phyloP scores from a whole-genome alignment of 2,113 vertebrate species.

The Neotoma lepida region DNA sequence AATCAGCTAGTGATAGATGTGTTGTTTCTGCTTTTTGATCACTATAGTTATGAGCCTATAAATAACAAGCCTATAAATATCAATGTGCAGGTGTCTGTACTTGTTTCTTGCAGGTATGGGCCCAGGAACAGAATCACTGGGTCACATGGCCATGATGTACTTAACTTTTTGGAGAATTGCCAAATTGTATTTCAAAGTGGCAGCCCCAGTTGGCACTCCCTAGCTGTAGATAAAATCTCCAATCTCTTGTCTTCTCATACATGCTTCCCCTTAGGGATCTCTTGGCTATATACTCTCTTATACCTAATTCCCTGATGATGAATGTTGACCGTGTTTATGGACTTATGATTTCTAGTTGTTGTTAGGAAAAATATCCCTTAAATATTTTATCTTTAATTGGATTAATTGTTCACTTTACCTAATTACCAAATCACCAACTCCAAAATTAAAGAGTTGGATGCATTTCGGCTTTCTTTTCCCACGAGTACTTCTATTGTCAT shows the following conservation, averaged over 20 bases:
- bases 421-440: neutral
- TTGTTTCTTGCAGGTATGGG: neutral
- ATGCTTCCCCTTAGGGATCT: neutral
- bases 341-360: neutral
- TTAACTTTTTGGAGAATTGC: slow-evolving; percentile 26
- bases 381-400: slow-evolving; percentile 1
- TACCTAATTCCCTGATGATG: neutral
- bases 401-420: neutral
- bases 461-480: neutral
- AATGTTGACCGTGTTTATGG: neutral
- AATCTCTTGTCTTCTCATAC: neutral
- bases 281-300: neutral
- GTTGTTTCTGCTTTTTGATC: neutral
- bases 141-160: neutral
- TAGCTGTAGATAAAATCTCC: neutral
- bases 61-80: neutral
- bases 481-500: neutral
- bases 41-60: neutral
- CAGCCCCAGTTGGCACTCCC: neutral
- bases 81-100: neutral
- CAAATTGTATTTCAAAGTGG: neutral
- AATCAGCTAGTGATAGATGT: neutral
- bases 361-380: neutral
- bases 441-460: neutral
- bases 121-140: neutral